Conservation (phyloP, 2,113 vertebrate species). For the Labeo rohita region DNA sequence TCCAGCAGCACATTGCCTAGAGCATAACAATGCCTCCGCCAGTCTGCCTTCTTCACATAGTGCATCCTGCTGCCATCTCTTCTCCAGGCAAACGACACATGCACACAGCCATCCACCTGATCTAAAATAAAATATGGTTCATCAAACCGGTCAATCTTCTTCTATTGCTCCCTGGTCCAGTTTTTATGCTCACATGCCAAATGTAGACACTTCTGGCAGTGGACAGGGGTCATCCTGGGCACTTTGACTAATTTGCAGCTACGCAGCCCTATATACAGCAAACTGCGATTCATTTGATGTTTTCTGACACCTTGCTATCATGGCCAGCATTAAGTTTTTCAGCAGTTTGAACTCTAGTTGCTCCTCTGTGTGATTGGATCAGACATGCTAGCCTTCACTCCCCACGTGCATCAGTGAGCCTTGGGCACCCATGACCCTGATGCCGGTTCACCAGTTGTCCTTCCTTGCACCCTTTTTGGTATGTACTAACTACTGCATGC, state of each 20-base stretch:
- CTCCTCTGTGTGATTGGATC: background rate
- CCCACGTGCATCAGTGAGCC: background rate
- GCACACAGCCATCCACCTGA: background rate
- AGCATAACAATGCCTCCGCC: background rate
- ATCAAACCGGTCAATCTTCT: background rate
- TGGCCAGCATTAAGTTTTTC: background rate
- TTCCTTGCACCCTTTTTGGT: background rate
- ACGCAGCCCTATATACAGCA: no score
- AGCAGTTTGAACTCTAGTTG: background rate
- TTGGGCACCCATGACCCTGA: background rate
- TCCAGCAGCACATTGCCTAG: background rate
- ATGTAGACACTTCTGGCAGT: background rate
- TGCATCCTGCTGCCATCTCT: background rate
- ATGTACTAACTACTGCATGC: background rate
- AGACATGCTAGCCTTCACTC: background rate
- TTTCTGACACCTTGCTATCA: background rate
- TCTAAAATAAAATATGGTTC: background rate
- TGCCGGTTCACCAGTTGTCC: background rate
- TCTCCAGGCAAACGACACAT: background rate
- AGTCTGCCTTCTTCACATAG: background rate
- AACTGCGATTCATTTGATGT: no score
- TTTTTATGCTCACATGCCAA: background rate
- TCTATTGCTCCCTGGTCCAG: background rate
- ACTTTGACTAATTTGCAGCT: background rate
- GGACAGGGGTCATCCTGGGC: no score